phyloP scores from a whole-genome alignment of 2,113 vertebrate species.

The Australoheros scitulus region DNA sequence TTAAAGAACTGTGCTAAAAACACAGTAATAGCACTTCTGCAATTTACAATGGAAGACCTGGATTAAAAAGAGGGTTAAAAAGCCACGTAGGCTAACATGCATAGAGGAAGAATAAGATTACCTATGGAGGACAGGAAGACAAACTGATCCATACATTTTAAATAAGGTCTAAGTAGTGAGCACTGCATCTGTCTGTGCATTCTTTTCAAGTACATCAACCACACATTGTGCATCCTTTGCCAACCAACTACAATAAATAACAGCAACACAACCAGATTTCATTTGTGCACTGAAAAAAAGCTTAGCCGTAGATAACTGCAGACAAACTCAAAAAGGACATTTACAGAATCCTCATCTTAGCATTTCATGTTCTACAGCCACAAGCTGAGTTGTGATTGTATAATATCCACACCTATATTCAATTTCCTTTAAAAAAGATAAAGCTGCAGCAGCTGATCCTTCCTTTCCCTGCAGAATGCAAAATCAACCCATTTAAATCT shows the following conservation, averaged over 20 bases:
- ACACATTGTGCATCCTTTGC: neutral
- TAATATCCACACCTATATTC: neutral
- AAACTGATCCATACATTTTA: neutral
- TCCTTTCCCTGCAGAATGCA: neutral
- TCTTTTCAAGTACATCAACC: neutral
- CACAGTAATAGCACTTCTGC: slow-evolving; percentile 39
- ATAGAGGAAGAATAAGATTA: neutral
- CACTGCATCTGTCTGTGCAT: neutral
- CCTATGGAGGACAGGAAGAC: neutral
- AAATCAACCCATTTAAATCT: neutral
- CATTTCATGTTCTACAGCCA: neutral
- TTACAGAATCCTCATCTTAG: neutral
- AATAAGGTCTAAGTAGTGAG: neutral
- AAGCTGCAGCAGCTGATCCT: neutral
- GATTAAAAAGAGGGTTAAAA: slow-evolving; percentile 9
- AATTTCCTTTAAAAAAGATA: neutral
- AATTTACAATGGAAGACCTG: slow-evolving; percentile 61
- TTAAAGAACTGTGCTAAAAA: neutral
- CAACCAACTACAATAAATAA: neutral
- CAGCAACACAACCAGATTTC: neutral
- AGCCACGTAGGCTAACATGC: neutral
- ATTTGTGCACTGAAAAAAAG: neutral
- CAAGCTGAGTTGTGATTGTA: neutral
- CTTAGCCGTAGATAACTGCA: neutral
- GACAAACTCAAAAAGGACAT: neutral